Percentiles rank a stretch among this genome's conserved stretches.
Evolutionary conservation across 2,113 vertebrate genomes (phyloP).

Genomic region (Clarias batrachus): DNA sequence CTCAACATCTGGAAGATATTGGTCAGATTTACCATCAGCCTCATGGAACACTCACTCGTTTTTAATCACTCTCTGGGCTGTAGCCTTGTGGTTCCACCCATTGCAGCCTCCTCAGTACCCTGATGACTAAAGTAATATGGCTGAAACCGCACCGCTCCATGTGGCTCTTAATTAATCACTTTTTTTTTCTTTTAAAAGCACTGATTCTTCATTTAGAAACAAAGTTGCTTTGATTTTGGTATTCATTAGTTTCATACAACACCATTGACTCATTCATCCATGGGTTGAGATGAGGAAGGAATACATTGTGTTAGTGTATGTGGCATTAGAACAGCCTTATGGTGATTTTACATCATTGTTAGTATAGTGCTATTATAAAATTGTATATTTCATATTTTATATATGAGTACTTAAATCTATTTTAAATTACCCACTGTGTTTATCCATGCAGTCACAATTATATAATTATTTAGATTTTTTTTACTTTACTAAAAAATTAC

Average conservation of each 20-base stretch:
- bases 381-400: neutral
- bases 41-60: constrained; percentile 26
- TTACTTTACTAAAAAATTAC: neutral
- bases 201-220: constrained; percentile 18
- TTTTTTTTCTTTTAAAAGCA: neutral
- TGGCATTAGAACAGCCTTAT: neutral
- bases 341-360: neutral
- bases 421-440: neutral
- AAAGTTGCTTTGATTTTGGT: constrained; percentile 19
- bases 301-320: neutral
- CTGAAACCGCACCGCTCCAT: constrained; percentile 25
- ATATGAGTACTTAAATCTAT: neutral
- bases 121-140: constrained; percentile 36
- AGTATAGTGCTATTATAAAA: neutral
- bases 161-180: constrained; percentile 45
- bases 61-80: constrained; percentile 35
- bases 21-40: constrained; percentile 45
- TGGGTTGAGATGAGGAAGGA: neutral
- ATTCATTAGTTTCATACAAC: neutral
- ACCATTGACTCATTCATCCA: neutral
- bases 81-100: constrained; percentile 28
- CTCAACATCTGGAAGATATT: constrained; percentile 60
- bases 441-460: neutral
- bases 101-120: constrained; percentile 32
- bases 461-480: neutral